phyloP scores from a whole-genome alignment of 2,888 invertebrate genomes.

The Lordiphosa fenestrarum region DNA sequence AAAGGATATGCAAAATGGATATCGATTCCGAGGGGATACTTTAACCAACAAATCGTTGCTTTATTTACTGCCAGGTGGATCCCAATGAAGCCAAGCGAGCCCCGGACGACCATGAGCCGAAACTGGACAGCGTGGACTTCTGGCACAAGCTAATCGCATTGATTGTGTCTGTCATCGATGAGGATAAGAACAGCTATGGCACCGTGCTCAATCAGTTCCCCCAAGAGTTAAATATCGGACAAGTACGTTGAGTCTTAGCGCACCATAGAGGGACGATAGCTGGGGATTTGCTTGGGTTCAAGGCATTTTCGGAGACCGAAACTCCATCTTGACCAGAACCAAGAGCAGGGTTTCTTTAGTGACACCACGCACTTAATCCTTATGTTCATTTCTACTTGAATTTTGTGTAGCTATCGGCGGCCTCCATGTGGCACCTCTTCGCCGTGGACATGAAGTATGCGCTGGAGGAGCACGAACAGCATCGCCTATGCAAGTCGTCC shows the following conservation, averaged over 20 bases:
- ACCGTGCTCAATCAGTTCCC: conserved; percentile 99
- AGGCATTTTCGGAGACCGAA: too few relatives aligned
- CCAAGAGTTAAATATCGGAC: conserved; percentile 98
- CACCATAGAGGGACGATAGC: too few relatives aligned
- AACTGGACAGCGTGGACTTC: conserved; percentile 95
- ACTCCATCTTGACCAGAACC: too few relatives aligned
- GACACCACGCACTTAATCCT: too few relatives aligned
- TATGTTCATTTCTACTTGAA: too few relatives aligned
- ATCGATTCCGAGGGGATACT: too few relatives aligned
- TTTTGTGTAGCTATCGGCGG: conserved; percentile 91
- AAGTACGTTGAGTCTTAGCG: conserved; percentile 81
- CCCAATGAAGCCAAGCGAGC: conserved; percentile 94
- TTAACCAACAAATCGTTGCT: too few relatives aligned
- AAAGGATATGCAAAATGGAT: too few relatives aligned
- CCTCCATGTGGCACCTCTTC: conserved; percentile 98
- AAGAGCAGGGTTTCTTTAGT: too few relatives aligned
- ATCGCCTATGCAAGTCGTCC: conserved; percentile 96
- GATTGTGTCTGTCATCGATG: conserved; percentile 98
- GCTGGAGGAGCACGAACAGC: conserved; percentile 98
- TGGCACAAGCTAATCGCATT: conserved; percentile 99
- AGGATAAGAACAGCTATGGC: conserved; percentile 98
- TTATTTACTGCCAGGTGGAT: too few relatives aligned
- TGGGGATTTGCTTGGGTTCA: neutral
- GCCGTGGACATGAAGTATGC: conserved; percentile 99
- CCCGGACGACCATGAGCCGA: conserved; percentile 92